Conservation (phyloP, 2,797 vertebrate genomes). For the Sebastes dallii region DNA sequence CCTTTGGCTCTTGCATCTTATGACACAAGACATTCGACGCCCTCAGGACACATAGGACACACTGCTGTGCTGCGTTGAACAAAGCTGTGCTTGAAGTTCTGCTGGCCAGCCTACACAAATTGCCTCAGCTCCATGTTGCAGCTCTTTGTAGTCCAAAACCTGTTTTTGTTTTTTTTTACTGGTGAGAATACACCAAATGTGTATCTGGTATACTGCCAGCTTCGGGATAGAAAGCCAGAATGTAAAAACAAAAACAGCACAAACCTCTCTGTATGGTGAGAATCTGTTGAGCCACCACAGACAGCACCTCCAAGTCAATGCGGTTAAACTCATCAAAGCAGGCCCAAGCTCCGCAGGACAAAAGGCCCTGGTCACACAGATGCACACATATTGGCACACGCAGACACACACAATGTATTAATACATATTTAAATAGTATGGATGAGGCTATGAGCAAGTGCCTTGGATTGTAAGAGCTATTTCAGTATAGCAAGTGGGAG, state of each 20-base stretch:
- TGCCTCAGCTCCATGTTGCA: slow-evolving; percentile 4
- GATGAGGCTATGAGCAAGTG: not conserved
- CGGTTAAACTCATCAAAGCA: slow-evolving; percentile 97
- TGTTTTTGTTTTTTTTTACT: not conserved
- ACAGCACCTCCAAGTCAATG: slow-evolving; percentile 94
- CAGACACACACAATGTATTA: not conserved
- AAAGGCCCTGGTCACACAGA: slow-evolving; percentile 81
- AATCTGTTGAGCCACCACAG: slow-evolving; percentile 95
- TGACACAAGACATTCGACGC: not conserved
- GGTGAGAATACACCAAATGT: slow-evolving; percentile 4
- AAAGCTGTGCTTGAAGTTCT: slow-evolving; percentile 38
- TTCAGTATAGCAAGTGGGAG: not conserved
- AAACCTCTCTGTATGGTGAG: slow-evolving; percentile 95
- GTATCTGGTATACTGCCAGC: slow-evolving; percentile 13
- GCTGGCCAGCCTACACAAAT: slow-evolving; percentile 38
- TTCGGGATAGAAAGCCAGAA: not conserved
- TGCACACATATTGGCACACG: not conserved
- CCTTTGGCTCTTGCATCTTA: not conserved
- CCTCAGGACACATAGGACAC: not conserved
- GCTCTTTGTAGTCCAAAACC: slow-evolving; percentile 37
- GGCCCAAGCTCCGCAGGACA: slow-evolving; percentile 93
- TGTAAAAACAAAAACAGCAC: slow-evolving; percentile 3
- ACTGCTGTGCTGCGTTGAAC: slow-evolving; percentile 14
- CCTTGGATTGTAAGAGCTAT: not conserved
- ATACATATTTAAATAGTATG: not conserved